Evolutionary conservation across 2,113 vertebrate genomes (phyloP).

Genomic region (Notechis scutatus): DNA sequence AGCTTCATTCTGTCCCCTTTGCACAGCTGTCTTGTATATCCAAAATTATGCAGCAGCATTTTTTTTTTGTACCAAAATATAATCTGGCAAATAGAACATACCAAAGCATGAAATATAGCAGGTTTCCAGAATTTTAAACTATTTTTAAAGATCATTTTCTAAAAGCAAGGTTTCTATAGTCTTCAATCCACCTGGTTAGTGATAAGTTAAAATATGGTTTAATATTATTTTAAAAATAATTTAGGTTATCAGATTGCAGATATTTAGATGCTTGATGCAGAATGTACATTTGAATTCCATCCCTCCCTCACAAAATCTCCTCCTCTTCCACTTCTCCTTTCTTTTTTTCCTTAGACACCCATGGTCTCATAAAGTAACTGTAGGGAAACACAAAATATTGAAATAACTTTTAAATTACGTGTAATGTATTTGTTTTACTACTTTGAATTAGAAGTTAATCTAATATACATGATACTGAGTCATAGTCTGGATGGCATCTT

Average conservation of each 20-base stretch:
- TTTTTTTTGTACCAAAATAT: accelerated
- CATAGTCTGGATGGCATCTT: not conserved
- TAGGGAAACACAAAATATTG: not conserved
- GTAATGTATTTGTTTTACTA: not conserved
- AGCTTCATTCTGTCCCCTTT: not conserved
- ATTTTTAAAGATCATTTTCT: not conserved
- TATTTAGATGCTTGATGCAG: not conserved
- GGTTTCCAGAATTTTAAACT: not conserved
- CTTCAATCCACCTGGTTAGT: not conserved
- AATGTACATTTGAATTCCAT: not conserved
- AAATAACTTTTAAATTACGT: not conserved
- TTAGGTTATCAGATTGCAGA: not conserved
- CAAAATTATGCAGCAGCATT: not conserved
- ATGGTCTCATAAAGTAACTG: not conserved
- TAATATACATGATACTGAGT: not conserved
- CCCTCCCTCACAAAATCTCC: not conserved
- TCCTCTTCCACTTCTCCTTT: not conserved
- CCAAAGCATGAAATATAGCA: not conserved
- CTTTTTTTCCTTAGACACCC: not conserved
- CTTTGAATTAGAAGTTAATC: not conserved
- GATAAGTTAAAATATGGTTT: not conserved
- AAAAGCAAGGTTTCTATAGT: not conserved
- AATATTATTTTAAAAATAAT: not conserved
- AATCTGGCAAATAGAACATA: not conserved
- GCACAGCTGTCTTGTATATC: not conserved